These are phyloP conservation scores for Cervus canadensis DNA, from an alignment of 2,113 vertebrate genomes.

Conservation along the genomic window DNA sequence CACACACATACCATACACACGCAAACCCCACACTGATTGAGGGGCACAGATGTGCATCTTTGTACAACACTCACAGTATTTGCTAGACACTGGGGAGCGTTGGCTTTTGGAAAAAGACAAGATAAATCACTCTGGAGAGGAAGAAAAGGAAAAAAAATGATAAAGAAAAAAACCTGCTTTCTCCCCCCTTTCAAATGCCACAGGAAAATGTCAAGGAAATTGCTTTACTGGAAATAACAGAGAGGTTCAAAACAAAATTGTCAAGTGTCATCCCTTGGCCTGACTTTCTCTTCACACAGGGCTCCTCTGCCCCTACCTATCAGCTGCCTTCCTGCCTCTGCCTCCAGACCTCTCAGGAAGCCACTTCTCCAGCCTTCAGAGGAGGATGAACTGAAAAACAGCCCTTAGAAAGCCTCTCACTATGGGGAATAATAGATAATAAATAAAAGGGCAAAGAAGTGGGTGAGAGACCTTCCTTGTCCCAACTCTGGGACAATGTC, in stretches of 20 bases:
- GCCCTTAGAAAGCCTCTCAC: background rate
- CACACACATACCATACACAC: background rate
- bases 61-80: background rate
- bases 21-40: background rate
- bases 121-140: slow-evolving; percentile 37
- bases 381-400: background rate
- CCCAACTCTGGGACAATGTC: background rate
- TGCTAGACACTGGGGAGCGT: background rate
- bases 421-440: background rate
- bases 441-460: slow-evolving; percentile 44
- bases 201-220: slow-evolving; percentile 82
- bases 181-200: slow-evolving; percentile 78
- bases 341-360: background rate
- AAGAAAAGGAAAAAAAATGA: slow-evolving; percentile 42
- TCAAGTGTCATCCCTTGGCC: slow-evolving; percentile 55
- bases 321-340: background rate
- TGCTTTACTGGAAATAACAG: slow-evolving; percentile 77
- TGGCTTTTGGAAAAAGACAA: slow-evolving; percentile 45
- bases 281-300: background rate
- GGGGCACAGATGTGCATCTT: background rate
- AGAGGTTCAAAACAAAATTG: slow-evolving; percentile 75
- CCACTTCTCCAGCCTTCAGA: background rate
- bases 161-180: slow-evolving; percentile 46
- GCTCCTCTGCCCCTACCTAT: slow-evolving; percentile 21
- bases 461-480: background rate